phyloP scores from a whole-genome alignment of 92 coral and sea anemone species.

The Scolanthus callimorphus region DNA sequence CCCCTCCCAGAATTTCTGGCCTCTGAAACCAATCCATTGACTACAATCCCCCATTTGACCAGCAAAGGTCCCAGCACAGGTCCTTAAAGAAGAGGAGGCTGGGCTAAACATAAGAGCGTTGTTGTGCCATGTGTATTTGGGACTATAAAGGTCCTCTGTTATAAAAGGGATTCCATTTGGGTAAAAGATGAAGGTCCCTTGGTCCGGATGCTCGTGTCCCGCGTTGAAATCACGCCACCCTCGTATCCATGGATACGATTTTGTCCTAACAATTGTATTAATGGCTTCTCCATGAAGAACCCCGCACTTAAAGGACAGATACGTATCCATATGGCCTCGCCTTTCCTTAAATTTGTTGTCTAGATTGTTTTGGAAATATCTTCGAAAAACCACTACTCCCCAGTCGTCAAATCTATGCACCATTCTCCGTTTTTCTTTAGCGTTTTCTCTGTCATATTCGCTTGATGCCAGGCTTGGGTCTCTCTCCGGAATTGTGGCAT shows the following conservation, averaged over 20 bases:
- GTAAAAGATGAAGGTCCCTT: conserved; percentile 81
- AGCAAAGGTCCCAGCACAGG: conserved; percentile 32
- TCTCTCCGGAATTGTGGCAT: conserved; percentile 34
- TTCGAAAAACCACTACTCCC: conserved; percentile 68
- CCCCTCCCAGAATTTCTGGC: conserved; percentile 52
- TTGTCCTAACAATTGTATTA: conserved; percentile 48
- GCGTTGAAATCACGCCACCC: conserved; percentile 67
- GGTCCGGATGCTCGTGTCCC: conserved; percentile 98
- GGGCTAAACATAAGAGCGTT: conserved; percentile 73
- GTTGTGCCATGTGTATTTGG: conserved; percentile 93
- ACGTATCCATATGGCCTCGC: no score
- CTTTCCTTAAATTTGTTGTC: background rate
- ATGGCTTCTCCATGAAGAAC: conserved; percentile 83
- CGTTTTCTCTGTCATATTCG: background rate
- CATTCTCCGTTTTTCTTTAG: background rate
- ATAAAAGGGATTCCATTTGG: conserved; percentile 76
- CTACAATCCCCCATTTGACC: conserved; percentile 84
- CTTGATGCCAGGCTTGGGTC: conserved; percentile 12
- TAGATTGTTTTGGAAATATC: no score
- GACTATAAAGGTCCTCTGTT: conserved; percentile 82
- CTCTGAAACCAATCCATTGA: conserved; percentile 43
- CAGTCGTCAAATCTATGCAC: conserved; percentile 86
- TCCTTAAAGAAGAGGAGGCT: background rate
- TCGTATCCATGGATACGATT: conserved; percentile 33
- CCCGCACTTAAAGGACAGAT: conserved; percentile 81